Evolutionary conservation across 2,797 vertebrate genomes (phyloP).

Genomic region (Rhincodon typus): DNA sequence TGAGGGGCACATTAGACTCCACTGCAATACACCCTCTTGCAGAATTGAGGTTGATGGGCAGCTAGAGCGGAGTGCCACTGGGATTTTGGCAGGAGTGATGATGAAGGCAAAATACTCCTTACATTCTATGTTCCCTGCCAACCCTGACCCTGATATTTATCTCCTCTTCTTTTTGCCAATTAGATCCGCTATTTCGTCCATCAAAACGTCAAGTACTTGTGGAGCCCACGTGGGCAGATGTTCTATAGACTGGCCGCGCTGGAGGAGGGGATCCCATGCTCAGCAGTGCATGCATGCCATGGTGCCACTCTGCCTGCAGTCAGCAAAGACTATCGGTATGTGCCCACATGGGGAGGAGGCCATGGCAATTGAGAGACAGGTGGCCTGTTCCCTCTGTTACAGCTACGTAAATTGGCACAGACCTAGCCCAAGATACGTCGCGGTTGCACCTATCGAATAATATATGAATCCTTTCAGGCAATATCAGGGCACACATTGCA

Average conservation of each 20-base stretch:
- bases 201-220: conserved; percentile 38
- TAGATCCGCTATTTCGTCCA: conserved; percentile 39
- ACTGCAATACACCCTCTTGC: too few species aligned
- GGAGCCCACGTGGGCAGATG: conserved; percentile 13
- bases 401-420: background rate
- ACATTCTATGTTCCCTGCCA: too few species aligned
- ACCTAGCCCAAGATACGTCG: background rate
- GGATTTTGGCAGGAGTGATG: background rate
- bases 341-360: background rate
- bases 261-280: conserved; percentile 37
- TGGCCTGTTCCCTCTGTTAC: background rate
- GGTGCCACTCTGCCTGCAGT: background rate
- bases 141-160: background rate
- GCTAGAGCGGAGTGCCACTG: too few species aligned
- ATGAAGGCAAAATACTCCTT: background rate
- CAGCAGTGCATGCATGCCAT: conserved; percentile 28
- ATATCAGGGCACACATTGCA: too few species aligned
- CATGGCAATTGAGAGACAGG: background rate
- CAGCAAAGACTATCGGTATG: conserved; percentile 38
- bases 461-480: too few species aligned
- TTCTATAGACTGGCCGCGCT: conserved; percentile 35
- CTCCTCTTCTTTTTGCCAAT: background rate
- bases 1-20: too few species aligned
- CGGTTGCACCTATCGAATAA: too few species aligned
- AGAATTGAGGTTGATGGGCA: too few species aligned